Base-by-base conservation (phyloP, 2,888 invertebrate species). In the Drosophila anceps region DNA sequence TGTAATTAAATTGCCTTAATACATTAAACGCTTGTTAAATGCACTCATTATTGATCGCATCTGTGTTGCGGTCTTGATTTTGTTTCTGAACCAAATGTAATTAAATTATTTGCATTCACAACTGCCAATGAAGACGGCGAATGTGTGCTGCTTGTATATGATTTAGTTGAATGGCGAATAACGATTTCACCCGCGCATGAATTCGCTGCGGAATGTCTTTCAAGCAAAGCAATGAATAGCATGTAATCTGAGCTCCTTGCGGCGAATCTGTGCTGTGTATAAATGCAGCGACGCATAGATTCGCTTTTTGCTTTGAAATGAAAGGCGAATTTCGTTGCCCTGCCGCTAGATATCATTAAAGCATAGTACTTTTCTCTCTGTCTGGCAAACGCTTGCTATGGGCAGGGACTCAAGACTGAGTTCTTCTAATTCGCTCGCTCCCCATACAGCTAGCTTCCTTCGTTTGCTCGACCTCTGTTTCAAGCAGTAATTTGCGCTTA, bases 271-370 rank as follows among this genome's bases (percentile, higher is more conserved):
- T 0, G 13, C n/a, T 50, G 50, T 6, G 18, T 3, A 24, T 24
- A 44, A 24, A 13, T 24, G 33, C 44, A 43, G 55, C 67, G 63
- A 48, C 41, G 35, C 27, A 0, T 5, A 13, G 37, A 27, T 46
- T 58, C 58, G 44, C 58, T 18, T 29, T 10, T n/a, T 29, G 15
- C 46, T 2, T 48, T 24, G 33, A 18, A 31, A 18, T 50, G 50
- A 50, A 50, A 8, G 24, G 44, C 24, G 44, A 44, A 44, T 24
- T 24, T 24, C 4, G 13, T 2, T 24, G 10, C 13, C 24, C 7
- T 24, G 44, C 24, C 13, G 13, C 41, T 18, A 18, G 10, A 18
- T 9, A 13, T 10, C 18, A 41, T 18, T 41, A 1, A 13, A 24
- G 2, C 13, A 48, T 6, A 29, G n/a, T 4, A 1, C 29, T 31